Base-by-base conservation (phyloP, 1,140 invertebrate genomes). In the Calliopsis andreniformis region DNA sequence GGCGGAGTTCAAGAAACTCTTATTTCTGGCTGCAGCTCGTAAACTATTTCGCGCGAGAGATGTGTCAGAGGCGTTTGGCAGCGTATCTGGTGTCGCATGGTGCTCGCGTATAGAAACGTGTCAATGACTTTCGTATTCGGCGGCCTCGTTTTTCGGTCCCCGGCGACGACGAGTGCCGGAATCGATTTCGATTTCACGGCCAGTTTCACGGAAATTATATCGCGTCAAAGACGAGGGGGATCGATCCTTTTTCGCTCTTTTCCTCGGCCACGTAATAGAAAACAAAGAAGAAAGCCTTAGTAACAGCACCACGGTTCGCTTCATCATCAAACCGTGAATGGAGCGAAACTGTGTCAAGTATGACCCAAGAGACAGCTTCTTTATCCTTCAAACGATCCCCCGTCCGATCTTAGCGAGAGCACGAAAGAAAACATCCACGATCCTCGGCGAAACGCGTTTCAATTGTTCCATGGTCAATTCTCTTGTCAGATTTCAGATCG, bases 121-220 rank as follows among this genome's bases (percentile, higher is more conserved):
- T 69, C 79, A 72, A 78, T 82, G 80, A 82, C 79, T 82, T 82
- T 68, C 73, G 80, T 78, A 64, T 82, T 78, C 64, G 75, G 30
- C 56, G 78, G 39, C 80, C 80, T 62, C 79, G 80, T 82, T 82
- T 82, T 58, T 51, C 56, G 67, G 49, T 67, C 67, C 58, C 53
- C 71, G 67, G 45, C 53, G 43, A 59, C 64, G 72, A 80, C 78
- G 59, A 56, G 64, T 20, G 28, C 39, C 79, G 49, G n/a, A 55
- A 82, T 82, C 79, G 80, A 82, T 82, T 82, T 82, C 80, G 79
- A 82, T 82, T 82, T 82, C 73, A 82, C 75, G 79, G 79, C 67
- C 75, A 82, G 80, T 82, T 82, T 78, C 80, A 71, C 67, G 68
- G 75, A 63, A 72, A 82, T 82, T 82, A 82, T 78, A 82, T 82